Conservation (phyloP, 2,888 invertebrate species). For the Piscicola geometra region DNA sequence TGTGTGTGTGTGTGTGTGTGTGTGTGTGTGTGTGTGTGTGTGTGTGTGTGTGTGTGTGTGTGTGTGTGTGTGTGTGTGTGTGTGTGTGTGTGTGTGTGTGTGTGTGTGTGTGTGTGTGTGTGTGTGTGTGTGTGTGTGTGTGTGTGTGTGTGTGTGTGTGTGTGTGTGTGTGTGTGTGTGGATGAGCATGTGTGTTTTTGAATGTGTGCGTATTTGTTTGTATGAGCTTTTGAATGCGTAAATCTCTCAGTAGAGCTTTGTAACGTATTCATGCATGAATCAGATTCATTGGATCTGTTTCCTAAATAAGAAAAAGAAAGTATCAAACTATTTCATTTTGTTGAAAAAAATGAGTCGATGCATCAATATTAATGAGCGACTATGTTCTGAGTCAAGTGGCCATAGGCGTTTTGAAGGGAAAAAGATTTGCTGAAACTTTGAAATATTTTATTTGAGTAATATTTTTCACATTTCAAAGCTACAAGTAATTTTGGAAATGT, state of each 20-base stretch:
- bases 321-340: no score
- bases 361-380: no score
- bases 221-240: neutral
- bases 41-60: neutral
- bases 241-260: neutral
- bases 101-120: neutral
- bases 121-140: neutral
- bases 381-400: no score
- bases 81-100: neutral
- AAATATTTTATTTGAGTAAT: no score
- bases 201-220: neutral
- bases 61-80: neutral
- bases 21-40: neutral
- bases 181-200: neutral
- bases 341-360: no score
- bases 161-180: conserved; percentile 6
- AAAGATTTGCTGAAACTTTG: no score
- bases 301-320: no score
- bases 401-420: no score
- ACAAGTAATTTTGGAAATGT: no score
- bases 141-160: neutral
- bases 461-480: no score
- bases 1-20: neutral
- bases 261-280: no score
- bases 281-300: no score